Conservation (phyloP, 2,113 vertebrate genomes). For the Spilogale gracilis region DNA sequence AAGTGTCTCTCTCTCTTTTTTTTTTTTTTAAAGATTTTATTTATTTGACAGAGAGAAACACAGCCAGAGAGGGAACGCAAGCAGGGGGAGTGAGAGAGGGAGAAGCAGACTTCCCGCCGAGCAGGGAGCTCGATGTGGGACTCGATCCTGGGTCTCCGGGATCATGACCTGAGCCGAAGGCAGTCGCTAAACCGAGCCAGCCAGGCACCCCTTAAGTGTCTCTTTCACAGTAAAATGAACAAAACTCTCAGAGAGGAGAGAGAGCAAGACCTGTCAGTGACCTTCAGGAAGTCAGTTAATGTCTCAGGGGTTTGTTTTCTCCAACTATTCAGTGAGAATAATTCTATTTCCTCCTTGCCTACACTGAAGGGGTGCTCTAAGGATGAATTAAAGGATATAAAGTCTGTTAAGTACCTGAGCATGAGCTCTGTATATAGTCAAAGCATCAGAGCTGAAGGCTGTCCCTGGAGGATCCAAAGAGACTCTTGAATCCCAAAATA, state of each 20-base stretch:
- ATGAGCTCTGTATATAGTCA: neutral
- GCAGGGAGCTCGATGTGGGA: too few species aligned
- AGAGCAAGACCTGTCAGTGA: neutral
- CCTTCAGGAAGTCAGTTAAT: neutral
- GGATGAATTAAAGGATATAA: neutral
- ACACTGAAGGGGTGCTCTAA: neutral
- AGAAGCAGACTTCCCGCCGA: too few species aligned
- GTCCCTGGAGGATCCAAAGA: neutral
- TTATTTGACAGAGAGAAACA: too few species aligned
- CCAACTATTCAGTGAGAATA: neutral
- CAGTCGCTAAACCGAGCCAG: too few species aligned
- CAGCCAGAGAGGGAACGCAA: too few species aligned
- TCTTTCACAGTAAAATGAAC: neutral
- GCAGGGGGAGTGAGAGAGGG: too few species aligned
- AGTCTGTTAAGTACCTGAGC: neutral
- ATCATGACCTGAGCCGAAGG: too few species aligned
- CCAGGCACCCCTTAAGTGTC: neutral
- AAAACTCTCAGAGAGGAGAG: neutral
- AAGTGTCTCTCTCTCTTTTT: slow-evolving; percentile 5
- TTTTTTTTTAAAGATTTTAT: too few species aligned
- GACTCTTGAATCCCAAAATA: neutral
- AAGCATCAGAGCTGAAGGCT: neutral
- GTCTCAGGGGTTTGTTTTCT: slow-evolving; percentile 37
- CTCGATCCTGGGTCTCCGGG: too few species aligned
- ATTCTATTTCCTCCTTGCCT: neutral